Conservation (phyloP, 2,888 invertebrate genomes). For the Tetropium fuscum region DNA sequence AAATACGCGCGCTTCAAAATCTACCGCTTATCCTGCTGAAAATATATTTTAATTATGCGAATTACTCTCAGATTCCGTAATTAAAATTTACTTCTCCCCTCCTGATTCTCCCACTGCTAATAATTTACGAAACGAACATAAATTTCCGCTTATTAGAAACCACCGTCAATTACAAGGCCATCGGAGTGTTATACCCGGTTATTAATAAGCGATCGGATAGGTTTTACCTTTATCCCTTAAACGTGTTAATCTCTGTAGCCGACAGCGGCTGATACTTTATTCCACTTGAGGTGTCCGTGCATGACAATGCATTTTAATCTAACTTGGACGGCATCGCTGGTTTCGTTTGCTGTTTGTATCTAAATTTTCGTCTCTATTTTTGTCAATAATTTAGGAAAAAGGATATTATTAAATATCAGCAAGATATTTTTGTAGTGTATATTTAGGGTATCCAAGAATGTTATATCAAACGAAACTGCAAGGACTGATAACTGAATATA, state of each 20-base stretch:
- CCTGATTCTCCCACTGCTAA: neutral
- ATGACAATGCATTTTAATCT: conserved; percentile 39
- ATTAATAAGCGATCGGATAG: conserved; percentile 25
- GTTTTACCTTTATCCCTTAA: conserved; percentile 18
- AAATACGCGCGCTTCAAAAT: too few relatives aligned
- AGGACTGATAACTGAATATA: too few relatives aligned
- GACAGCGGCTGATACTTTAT: conserved; percentile 39
- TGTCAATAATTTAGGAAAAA: too few relatives aligned
- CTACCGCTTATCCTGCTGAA: neutral
- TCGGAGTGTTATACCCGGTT: too few relatives aligned
- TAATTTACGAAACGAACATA: neutral
- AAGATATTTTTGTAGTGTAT: too few relatives aligned
- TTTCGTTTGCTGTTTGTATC: neutral
- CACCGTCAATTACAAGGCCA: conserved; percentile 2
- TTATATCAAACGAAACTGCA: too few relatives aligned
- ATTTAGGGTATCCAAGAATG: too few relatives aligned
- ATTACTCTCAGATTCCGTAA: neutral
- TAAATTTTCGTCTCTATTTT: too few relatives aligned
- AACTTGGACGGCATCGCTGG: conserved; percentile 35
- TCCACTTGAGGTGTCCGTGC: conserved; percentile 38
- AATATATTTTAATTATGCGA: conserved; percentile 1
- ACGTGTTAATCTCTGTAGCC: conserved; percentile 34
- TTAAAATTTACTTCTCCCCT: neutral
- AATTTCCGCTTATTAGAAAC: conserved; percentile 1
- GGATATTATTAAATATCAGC: too few relatives aligned